Conservation (phyloP, 2,888 invertebrate species). For the Synergus umbraculus region DNA sequence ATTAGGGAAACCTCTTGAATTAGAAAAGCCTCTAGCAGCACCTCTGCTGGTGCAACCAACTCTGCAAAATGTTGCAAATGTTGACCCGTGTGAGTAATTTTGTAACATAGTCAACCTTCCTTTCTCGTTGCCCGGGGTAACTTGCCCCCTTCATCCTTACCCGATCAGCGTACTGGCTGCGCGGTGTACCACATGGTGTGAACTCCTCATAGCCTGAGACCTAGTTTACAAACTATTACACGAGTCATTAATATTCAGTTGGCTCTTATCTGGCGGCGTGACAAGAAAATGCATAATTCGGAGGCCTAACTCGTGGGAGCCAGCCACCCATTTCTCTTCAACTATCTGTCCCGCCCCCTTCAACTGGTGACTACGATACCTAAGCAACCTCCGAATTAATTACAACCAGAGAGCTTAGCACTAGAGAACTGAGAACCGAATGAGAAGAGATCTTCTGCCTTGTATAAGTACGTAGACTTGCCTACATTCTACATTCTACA, state of each 20-base stretch:
- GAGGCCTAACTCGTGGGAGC: constrained; percentile 55
- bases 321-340: constrained; percentile 45
- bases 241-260: constrained; percentile 74
- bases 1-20: too few species aligned
- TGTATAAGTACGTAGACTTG: constrained; percentile 3
- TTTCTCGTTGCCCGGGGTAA: not conserved
- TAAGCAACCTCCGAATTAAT: constrained; percentile 68
- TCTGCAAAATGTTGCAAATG: not conserved
- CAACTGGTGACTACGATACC: constrained; percentile 59
- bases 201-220: constrained; percentile 60
- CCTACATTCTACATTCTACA: not conserved
- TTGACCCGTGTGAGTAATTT: not conserved
- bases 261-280: constrained; percentile 73
- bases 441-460: not conserved
- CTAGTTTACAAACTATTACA: constrained; percentile 75
- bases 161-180: constrained; percentile 41
- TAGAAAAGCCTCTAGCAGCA: too few species aligned
- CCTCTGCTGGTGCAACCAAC: not conserved
- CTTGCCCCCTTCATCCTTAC: constrained; percentile 46
- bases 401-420: constrained; percentile 55
- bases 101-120: not conserved
- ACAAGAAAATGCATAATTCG: constrained; percentile 76
- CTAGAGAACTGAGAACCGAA: constrained; percentile 22
- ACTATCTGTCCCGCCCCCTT: constrained; percentile 49
- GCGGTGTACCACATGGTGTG: constrained; percentile 42